Base-by-base conservation (phyloP, 2,888 invertebrate genomes). In the Kryphioiulus occultus region DNA sequence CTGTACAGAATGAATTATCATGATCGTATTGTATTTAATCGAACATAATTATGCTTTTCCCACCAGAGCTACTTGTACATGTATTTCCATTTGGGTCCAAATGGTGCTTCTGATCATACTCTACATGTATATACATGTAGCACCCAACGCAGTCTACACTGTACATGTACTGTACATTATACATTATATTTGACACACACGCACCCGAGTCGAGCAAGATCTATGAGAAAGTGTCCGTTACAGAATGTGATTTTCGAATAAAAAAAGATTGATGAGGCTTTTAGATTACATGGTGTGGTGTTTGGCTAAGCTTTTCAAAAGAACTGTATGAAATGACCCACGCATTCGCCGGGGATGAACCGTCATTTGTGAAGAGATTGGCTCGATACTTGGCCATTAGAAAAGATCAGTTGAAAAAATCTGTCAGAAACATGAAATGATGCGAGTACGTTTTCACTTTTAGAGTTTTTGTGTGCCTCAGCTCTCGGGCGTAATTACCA, bases 191-290 rank as follows among this genome's bases (percentile, higher is more conserved):
- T 2, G 2, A 68, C 68, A 68, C 26, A 12, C 68, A 0, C 68
- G 22, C 68, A 68, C 9, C 68, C 68, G 26, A 68, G 22, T 68
- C 26, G 68, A 68, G 68, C 26, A 68, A 68, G 68, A 68, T 68
- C 68, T 22, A 68, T 26, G 68, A 68, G 22, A 68, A 15, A 78
- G 12, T 78, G 78, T 3, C 30, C 26, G 78, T 78, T 15, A 78
- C 78, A 78, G 78, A 78, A 78, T 0, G 78, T 2, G 30, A 30
- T 4, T 78, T 78, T 78, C 0, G 26, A 78, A 78, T 78, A 78
- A 78, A 30, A 68, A 78, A 78, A 78, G 78, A 78, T 78, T 78
- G 78, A 78, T 78, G 78, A 78, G 30, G 26, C 78, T 78, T 78
- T 30, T 30, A 30, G 26, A 78, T 78, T 26, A 78, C 78, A 78